Evolutionary conservation across 2,113 vertebrate species (phyloP).

Genomic region (Thoracochromis brauschi): DNA sequence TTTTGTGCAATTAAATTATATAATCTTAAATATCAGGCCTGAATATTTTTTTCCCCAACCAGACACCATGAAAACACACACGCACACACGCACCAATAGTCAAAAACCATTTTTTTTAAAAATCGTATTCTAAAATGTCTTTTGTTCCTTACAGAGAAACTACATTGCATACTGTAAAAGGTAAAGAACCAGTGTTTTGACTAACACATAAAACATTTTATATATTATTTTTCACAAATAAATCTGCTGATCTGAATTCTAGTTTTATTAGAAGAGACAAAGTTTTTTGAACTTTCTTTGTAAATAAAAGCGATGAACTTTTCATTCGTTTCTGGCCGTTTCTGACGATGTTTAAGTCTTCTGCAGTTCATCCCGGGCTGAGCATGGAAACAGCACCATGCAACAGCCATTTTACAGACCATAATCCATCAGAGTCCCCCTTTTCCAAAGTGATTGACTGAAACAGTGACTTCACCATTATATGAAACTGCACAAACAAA

Average conservation of each 20-base stretch:
- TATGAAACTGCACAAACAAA: not conserved
- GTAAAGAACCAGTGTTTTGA: conserved; percentile 49
- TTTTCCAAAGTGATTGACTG: not conserved
- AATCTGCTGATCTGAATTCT: conserved; percentile 29
- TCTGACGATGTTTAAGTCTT: not conserved
- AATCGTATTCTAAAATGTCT: conserved; percentile 22
- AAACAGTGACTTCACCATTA: not conserved
- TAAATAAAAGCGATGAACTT: not conserved
- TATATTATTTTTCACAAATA: conserved; percentile 61
- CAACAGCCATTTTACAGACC: not conserved
- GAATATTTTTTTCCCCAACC: not conserved
- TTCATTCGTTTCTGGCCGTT: not conserved
- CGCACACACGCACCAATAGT: not conserved
- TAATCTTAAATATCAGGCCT: not conserved
- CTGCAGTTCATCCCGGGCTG: not conserved
- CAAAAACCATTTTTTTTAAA: conserved; percentile 13
- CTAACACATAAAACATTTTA: conserved; percentile 46
- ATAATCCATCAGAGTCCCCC: not conserved
- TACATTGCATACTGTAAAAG: conserved; percentile 52
- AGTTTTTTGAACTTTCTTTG: conserved; percentile 13
- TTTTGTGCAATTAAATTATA: not conserved
- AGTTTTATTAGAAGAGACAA: not conserved
- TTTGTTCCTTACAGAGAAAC: conserved; percentile 23
- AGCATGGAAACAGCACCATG: not conserved
- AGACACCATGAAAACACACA: not conserved